Conservation (phyloP, 2,888 invertebrate genomes). For the Danaus chrysippus region DNA sequence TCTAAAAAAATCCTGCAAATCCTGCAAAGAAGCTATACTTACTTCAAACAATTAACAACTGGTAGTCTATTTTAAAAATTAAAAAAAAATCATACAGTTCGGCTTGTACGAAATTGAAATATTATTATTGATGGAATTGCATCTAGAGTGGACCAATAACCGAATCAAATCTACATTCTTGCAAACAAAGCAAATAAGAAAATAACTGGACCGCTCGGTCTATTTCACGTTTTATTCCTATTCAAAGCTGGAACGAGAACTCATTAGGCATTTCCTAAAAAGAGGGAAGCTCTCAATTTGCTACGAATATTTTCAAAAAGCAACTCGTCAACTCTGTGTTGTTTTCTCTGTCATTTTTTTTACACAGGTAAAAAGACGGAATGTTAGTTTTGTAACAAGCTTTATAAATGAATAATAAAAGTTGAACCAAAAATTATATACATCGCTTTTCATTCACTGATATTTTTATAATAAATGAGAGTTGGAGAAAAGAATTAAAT, state of each 20-base stretch:
- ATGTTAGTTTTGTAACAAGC: neutral
- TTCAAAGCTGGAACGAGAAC: constrained; percentile 6
- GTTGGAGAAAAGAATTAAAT: no score
- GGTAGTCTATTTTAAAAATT: no score
- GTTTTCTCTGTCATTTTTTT: neutral
- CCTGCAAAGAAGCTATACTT: no score
- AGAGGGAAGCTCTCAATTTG: constrained; percentile 15
- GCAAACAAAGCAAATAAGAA: neutral
- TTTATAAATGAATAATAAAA: neutral
- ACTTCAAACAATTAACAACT: no score
- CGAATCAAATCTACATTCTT: neutral
- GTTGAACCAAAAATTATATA: no score
- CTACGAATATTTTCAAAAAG: constrained; percentile 16
- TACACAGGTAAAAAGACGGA: neutral
- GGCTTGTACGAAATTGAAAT: no score
- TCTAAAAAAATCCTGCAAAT: no score
- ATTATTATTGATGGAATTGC: no score
- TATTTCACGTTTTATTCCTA: constrained; percentile 1
- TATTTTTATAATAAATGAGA: no score
- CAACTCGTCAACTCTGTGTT: constrained; percentile 7
- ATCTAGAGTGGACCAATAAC: no score
- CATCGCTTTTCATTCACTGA: no score
- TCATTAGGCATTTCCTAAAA: constrained; percentile 9
- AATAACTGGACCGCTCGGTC: neutral
- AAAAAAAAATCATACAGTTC: no score